phyloP scores from a whole-genome alignment of 2,888 invertebrate genomes.

The Drosophila buzzatii region DNA sequence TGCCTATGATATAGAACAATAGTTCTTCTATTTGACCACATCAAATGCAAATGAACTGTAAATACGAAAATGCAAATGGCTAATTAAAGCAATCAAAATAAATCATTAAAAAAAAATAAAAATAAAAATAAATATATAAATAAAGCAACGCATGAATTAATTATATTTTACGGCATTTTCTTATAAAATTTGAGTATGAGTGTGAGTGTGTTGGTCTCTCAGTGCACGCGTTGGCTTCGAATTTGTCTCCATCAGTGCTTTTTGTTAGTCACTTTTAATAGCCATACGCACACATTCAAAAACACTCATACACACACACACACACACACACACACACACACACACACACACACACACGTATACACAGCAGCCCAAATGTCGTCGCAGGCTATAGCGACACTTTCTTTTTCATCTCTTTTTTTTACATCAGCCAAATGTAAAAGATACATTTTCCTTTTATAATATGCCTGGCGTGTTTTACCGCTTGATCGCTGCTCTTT shows the following conservation, averaged over 20 bases:
- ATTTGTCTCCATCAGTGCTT: slow-evolving; percentile 54
- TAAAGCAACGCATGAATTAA: slow-evolving; percentile 28
- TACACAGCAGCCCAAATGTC: slow-evolving; percentile 41
- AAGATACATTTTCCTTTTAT: slow-evolving; percentile 67
- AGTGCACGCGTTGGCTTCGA: slow-evolving; percentile 33
- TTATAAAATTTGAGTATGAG: background rate
- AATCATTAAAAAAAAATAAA: slow-evolving; percentile 44
- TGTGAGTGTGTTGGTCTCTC: slow-evolving; percentile 8
- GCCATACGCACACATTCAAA: slow-evolving; percentile 36
- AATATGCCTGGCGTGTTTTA: slow-evolving; percentile 45
- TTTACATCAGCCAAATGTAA: slow-evolving; percentile 57
- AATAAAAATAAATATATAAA: slow-evolving; percentile 7
- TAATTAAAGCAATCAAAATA: slow-evolving; percentile 69
- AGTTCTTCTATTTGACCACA: slow-evolving; percentile 21
- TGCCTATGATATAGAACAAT: slow-evolving; percentile 34
- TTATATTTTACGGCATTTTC: slow-evolving; percentile 33
- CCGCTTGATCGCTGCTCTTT: slow-evolving; percentile 59
- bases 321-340: background rate
- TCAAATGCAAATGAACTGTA: slow-evolving; percentile 58
- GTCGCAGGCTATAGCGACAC: slow-evolving; percentile 61
- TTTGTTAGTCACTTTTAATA: slow-evolving; percentile 68
- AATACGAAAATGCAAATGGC: slow-evolving; percentile 45
- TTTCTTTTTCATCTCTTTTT: slow-evolving; percentile 75
- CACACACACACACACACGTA: slow-evolving; percentile 23
- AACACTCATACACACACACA: slow-evolving; percentile 15